phyloP scores from a whole-genome alignment of 2,797 vertebrate genomes.

The Spinus pinus region DNA sequence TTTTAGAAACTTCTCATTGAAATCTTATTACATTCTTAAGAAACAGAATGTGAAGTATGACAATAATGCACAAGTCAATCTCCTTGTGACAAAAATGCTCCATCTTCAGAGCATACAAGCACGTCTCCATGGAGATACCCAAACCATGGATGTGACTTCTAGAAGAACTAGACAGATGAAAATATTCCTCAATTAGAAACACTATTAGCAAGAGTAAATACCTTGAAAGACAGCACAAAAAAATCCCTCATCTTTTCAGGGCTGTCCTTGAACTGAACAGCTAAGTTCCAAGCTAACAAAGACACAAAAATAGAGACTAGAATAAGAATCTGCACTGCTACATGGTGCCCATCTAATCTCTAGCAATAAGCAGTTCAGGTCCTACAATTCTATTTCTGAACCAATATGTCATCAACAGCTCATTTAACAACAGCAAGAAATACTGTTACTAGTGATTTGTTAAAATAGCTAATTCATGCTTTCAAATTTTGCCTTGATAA shows the following conservation, averaged over 20 bases:
- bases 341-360: not conserved
- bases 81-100: not conserved
- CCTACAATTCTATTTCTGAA: not conserved
- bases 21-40: not conserved
- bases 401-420: not conserved
- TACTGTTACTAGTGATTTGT: not conserved
- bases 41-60: not conserved
- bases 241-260: constrained; percentile 87
- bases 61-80: not conserved
- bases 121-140: not conserved
- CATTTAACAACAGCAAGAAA: not conserved
- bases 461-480: not conserved
- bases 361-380: not conserved
- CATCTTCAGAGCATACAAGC: not conserved
- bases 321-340: not conserved
- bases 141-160: not conserved
- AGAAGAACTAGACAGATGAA: not conserved
- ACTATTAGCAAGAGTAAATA: constrained; percentile 13
- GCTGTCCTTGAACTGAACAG: constrained; percentile 80
- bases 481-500: not conserved
- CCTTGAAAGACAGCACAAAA: constrained; percentile 91
- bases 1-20: not conserved
- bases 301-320: constrained; percentile 9
- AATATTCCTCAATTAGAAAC: not conserved
- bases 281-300: constrained; percentile 90